A percentile compares a stretch with the other conserved stretches of the same genome.
Evolutionary conservation across 2,113 vertebrate genomes (phyloP).

Genomic region (Malaclemys terrapin): DNA sequence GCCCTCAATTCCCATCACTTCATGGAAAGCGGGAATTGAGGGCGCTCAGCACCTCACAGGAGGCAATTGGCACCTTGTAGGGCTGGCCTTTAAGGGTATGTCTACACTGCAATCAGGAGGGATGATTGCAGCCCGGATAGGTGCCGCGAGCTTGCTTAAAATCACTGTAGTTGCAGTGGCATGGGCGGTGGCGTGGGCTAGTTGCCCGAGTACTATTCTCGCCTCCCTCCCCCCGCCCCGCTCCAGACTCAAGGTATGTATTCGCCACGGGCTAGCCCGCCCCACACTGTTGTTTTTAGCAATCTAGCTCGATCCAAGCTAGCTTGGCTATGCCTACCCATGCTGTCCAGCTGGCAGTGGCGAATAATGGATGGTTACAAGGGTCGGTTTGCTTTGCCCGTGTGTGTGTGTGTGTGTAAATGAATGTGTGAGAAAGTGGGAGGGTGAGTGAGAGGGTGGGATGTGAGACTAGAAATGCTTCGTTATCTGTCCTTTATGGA

Average conservation of each 20-base stretch:
- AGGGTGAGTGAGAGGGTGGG: background rate
- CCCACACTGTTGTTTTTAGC: no score
- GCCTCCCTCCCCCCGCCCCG: no score
- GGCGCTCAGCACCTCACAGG: background rate
- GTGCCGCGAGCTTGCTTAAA: no score
- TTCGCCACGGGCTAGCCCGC: no score
- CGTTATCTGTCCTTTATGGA: background rate
- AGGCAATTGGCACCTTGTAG: background rate
- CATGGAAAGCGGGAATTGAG: background rate
- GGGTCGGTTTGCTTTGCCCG: background rate
- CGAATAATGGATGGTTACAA: background rate
- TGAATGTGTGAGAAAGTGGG: background rate
- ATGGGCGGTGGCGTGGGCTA: no score
- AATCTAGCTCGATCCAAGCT: no score
- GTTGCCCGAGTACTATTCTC: no score
- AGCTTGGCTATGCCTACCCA: no score
- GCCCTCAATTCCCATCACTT: background rate
- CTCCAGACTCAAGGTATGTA: no score
- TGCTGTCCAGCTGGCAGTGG: no score
- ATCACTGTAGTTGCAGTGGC: no score
- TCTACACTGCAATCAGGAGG: background rate
- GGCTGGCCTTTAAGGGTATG: background rate
- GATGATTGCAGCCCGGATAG: no score
- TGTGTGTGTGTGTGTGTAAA: background rate
- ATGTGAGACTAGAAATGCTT: background rate